Evolutionary conservation across 2,113 vertebrate genomes (phyloP), one percentile per base, ranked within the genome.

Genomic region (Orycteropus afer): DNA sequence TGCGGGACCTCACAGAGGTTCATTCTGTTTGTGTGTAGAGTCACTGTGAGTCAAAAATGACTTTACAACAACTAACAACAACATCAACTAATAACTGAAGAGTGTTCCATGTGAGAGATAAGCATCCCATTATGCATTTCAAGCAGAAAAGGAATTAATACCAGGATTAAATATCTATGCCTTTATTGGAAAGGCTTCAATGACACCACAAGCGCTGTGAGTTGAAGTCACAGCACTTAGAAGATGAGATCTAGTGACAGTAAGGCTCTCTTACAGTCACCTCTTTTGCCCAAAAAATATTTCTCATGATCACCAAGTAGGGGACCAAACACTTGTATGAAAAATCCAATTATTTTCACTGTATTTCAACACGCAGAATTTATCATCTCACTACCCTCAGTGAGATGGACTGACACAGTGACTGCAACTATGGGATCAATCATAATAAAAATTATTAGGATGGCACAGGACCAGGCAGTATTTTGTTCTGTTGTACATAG

Each of bases 261-360:
- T 22, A 57, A 4, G 40, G 3, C 40, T 13, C 12, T 47, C 27
- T 10, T n/a, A 23, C 7, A 0, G 17, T 17, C 9, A 22, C 2
- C 2, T 71, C 37, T 37, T 2, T 5, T 40, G 15, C 13, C 37
- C 11, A 6, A 40, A 23, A 78, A 37, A 2, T 20, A 40, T 2
- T 42, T 73, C 27, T 49, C 27, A 23, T 40, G 45, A n/a, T 51
- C 47, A 92, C 12, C 37, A 49, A 76, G 11, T 23, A 47, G 37
- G 17, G 0, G 3, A 81, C 77, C 27, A 14, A 23, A 55, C 3
- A 53, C 13, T 51, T 27, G 27, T 5, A 25, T 5, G 61, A 20
- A 69, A 42, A 53, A 27, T 77, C 37, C 32, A 55, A 51, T 42
- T 59, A 22, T 40, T 59, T 13, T n/a, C 22, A 55, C 5, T 57